Base-by-base conservation (phyloP, 2,888 invertebrate species). In the Synergus japonicus region DNA sequence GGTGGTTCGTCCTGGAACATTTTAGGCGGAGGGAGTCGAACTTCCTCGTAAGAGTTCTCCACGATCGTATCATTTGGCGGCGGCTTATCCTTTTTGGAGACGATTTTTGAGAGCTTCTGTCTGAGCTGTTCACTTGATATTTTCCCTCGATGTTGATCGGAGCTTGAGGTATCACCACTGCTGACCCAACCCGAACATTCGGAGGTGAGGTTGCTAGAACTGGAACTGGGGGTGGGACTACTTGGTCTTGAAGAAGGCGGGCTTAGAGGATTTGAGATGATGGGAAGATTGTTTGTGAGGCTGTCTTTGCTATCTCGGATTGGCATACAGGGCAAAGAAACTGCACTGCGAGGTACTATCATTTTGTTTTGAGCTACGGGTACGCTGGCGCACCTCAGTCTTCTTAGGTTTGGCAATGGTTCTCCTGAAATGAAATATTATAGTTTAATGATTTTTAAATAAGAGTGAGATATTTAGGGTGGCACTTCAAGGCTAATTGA, bases 161-260 rank as follows among this genome's bases (percentile, higher is more conserved):
- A 91, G 82, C 91, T 91, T 4, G 91, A 91, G n/a, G 91, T 92
- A 77, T 90, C 91, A 0, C 96, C 95, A 87, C 96, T 97, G 46
- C 97, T 97, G 0, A 97, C 97, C 97, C 97, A 97, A 1, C 97
- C 97, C 88, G 97, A 97, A 91, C 96, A 96, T 91, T 97, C 97
- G 87, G 97, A 97, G 7, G 94, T 94, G 83, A 94, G 93, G 83
- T 94, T 94, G 83, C 94, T 94, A 2, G 94, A 94, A 65, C 94
- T 94, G 22, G 94, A 94, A 81, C 94, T 94, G 0, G 94, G 94
- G 87, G 88, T 89, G 7, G 89, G 91, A 79, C 90, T 91, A 81
- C 89, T 91, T 9, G 89, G 88, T 60, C 89, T 85, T n/a, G 87
- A 89, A 64, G 91, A 90, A 64, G 88, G 86, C n/a, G 89, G 89